A percentile compares a stretch with the other conserved stretches of the same genome.
Evolutionary conservation across 2,888 invertebrate genomes (phyloP).

Genomic region (Lomographa bimaculata): DNA sequence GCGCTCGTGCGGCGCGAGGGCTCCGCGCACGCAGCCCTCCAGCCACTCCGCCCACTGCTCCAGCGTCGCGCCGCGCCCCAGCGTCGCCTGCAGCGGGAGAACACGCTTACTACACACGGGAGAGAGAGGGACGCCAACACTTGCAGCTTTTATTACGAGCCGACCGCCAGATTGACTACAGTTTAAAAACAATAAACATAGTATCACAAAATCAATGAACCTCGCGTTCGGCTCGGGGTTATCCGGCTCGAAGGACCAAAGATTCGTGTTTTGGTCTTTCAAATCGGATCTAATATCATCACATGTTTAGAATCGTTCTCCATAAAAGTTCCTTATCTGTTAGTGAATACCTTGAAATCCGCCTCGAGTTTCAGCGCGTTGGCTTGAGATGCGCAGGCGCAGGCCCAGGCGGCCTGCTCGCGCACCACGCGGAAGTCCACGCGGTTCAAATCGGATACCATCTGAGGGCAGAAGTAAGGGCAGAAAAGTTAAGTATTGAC

Average conservation of each 20-base stretch:
- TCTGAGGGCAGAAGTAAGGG: conserved; percentile 91
- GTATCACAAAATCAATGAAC: too few relatives aligned
- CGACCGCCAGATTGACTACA: too few relatives aligned
- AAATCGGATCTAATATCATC: too few relatives aligned
- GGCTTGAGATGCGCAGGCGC: conserved; percentile 94
- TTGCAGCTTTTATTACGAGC: too few relatives aligned
- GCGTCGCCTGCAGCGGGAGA: conserved; percentile 88
- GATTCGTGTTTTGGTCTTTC: too few relatives aligned
- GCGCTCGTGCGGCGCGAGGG: conserved; percentile 94
- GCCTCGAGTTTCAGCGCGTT: conserved; percentile 94
- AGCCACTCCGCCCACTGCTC: conserved; percentile 99
- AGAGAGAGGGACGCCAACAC: too few relatives aligned
- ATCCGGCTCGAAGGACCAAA: too few relatives aligned
- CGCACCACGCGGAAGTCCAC: conserved; percentile 99
- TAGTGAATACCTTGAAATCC: conserved; percentile 91
- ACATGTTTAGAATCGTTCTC: too few relatives aligned
- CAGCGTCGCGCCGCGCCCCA: conserved; percentile 95
- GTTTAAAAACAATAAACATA: too few relatives aligned
- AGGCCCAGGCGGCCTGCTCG: conserved; percentile 97
- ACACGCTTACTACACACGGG: too few relatives aligned
- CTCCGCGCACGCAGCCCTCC: conserved; percentile 95
- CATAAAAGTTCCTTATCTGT: neutral
- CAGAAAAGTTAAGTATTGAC: conserved; percentile 90
- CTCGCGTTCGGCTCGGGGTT: too few relatives aligned
- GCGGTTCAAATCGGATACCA: conserved; percentile 97